phyloP scores from a whole-genome alignment of 2,113 vertebrate species.

The Pipra filicauda region DNA sequence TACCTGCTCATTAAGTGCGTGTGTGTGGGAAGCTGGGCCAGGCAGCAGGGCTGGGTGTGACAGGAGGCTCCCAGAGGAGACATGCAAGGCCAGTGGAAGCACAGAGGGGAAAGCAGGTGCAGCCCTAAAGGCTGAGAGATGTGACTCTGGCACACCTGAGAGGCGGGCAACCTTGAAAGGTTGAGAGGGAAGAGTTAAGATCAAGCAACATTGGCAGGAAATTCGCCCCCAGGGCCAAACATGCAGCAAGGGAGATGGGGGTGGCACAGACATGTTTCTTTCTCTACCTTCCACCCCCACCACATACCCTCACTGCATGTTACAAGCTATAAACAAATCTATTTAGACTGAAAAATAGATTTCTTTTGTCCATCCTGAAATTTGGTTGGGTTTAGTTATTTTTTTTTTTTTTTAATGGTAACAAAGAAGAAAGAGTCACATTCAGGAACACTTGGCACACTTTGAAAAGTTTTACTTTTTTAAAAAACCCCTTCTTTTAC shows the following conservation, averaged over 20 bases:
- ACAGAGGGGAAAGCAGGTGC: conserved; percentile 1
- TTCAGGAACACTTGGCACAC: background rate
- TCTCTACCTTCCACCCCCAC: background rate
- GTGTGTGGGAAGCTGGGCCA: background rate
- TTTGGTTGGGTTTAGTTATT: background rate
- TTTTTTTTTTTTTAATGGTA: background rate
- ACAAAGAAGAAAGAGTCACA: background rate
- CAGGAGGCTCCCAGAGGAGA: background rate
- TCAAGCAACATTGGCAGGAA: background rate
- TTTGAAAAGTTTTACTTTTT: background rate
- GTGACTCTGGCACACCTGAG: background rate
- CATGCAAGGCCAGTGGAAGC: background rate
- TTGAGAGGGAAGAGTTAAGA: background rate
- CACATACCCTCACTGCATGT: background rate
- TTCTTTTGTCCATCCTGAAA: background rate
- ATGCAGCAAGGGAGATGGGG: background rate
- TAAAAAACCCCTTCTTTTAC: background rate
- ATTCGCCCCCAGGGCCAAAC: background rate
- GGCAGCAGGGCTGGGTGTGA: background rate
- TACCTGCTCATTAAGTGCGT: background rate
- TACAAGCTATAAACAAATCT: background rate
- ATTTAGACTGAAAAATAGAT: background rate
- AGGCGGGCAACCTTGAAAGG: background rate
- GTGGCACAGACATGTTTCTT: background rate
- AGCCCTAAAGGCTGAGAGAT: conserved; percentile 14